Evolutionary conservation across 1,140 invertebrate genomes (phyloP).

Genomic region (Drosophila lini): DNA sequence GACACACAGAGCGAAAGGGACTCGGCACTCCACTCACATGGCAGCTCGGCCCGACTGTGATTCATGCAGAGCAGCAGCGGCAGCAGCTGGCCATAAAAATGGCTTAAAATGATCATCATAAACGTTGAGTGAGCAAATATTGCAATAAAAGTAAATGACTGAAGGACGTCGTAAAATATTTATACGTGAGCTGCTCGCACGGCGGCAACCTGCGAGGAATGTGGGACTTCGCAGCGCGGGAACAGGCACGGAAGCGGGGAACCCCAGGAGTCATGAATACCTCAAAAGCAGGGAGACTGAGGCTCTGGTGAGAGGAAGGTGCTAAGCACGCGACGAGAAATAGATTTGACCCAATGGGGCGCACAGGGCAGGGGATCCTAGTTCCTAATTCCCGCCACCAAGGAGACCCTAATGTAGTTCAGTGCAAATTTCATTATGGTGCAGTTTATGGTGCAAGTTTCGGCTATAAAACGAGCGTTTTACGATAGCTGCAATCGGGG

Average conservation of each 20-base stretch:
- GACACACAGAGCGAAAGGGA: constrained; percentile 34
- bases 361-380: constrained; percentile 5
- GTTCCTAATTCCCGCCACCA: background rate
- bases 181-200: constrained; percentile 77
- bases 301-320: constrained; percentile 45
- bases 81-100: constrained; percentile 82
- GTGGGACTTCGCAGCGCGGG: constrained; percentile 2
- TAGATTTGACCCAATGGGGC: constrained; percentile 56
- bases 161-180: constrained; percentile 84
- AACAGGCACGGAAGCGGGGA: background rate
- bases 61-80: constrained; percentile 68
- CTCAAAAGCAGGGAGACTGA: constrained; percentile 56
- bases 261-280: constrained; percentile 64
- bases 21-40: constrained; percentile 61
- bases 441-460: constrained; percentile 53
- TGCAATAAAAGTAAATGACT: constrained; percentile 85
- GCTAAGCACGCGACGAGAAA: constrained; percentile 44
- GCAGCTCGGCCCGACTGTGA: constrained; percentile 45
- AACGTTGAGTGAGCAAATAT: constrained; percentile 84
- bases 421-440: constrained; percentile 48
- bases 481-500: constrained; percentile 54
- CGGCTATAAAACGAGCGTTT: constrained; percentile 37
- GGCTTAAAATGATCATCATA: constrained; percentile 85
- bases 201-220: constrained; percentile 33
- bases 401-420: constrained; percentile 9